Evolutionary conservation across 1,140 invertebrate species (phyloP).

Genomic region (Lucilia cuprina): DNA sequence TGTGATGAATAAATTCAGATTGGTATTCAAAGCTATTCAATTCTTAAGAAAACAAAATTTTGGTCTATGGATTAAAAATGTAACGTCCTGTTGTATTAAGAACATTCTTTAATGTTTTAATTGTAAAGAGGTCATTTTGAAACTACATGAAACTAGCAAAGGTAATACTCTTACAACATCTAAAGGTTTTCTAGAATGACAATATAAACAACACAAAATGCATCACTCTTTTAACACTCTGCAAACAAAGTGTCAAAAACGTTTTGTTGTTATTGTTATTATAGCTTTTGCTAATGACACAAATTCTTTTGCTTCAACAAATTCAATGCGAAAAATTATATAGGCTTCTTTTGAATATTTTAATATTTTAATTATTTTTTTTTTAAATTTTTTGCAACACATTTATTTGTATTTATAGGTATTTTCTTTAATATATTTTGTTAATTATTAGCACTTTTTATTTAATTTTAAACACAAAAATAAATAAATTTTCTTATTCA

Average conservation of each 20-base stretch:
- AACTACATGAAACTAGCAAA: too few relatives aligned
- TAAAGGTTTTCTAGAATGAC: too few relatives aligned
- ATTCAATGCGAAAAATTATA: neutral
- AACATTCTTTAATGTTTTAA: too few relatives aligned
- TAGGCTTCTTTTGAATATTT: neutral
- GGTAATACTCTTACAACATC: too few relatives aligned
- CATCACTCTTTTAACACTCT: neutral
- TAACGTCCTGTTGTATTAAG: too few relatives aligned
- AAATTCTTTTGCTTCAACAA: neutral
- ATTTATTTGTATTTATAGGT: neutral
- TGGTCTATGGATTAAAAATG: too few relatives aligned
- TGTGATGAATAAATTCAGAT: too few relatives aligned
- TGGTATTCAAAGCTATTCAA: too few relatives aligned
- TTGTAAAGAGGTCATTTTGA: too few relatives aligned
- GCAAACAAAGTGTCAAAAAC: neutral
- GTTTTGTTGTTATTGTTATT: neutral
- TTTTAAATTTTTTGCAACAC: neutral
- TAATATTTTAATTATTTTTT: neutral
- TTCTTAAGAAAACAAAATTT: too few relatives aligned
- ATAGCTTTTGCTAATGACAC: neutral
- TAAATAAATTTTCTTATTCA: neutral
- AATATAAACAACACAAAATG: neutral
- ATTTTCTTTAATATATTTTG: too few relatives aligned
- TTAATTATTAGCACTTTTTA: neutral
- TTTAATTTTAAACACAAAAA: neutral